These are phyloP conservation scores for Drosophila ficusphila DNA, from an alignment of 1,140 invertebrate species.

Conservation along the genomic window DNA sequence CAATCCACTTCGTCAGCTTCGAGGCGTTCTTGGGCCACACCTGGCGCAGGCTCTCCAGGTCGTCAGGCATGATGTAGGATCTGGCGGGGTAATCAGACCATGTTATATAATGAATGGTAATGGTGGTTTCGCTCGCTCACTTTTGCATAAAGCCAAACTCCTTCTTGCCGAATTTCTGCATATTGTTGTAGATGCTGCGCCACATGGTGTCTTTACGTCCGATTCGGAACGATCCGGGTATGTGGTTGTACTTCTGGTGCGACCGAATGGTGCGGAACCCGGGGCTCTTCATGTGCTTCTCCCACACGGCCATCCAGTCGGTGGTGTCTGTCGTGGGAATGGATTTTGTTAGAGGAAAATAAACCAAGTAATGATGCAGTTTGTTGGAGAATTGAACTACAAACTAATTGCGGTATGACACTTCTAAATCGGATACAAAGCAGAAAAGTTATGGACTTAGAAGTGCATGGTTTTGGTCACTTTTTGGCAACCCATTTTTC, in stretches of 20 bases:
- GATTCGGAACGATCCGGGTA: conserved; percentile 98
- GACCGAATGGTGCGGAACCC: conserved; percentile 91
- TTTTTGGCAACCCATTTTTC: too few species aligned
- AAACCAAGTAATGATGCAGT: too few species aligned
- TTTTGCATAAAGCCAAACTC: conserved; percentile 96
- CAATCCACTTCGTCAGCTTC: conserved; percentile 90
- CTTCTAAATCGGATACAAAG: too few species aligned
- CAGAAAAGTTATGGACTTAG: too few species aligned
- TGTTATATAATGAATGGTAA: not conserved
- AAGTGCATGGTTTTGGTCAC: too few species aligned
- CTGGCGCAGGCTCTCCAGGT: conserved; percentile 91
- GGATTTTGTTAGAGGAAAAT: too few species aligned
- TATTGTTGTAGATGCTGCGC: conserved; percentile 92
- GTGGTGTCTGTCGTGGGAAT: conserved; percentile 85
- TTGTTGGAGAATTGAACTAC: too few species aligned
- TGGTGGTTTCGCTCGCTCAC: not conserved
- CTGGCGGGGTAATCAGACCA: conserved; percentile 27
- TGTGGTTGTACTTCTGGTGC: conserved; percentile 98
- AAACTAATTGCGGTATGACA: too few species aligned
- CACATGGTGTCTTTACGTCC: conserved; percentile 98
- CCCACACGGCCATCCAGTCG: conserved; percentile 92
- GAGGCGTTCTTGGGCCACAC: conserved; percentile 92
- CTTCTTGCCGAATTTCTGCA: conserved; percentile 90
- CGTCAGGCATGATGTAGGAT: conserved; percentile 96
- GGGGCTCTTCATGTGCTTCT: conserved; percentile 92